Evolutionary conservation across 1,140 invertebrate genomes (phyloP).

Genomic region (Drosophila nigromelanica): DNA sequence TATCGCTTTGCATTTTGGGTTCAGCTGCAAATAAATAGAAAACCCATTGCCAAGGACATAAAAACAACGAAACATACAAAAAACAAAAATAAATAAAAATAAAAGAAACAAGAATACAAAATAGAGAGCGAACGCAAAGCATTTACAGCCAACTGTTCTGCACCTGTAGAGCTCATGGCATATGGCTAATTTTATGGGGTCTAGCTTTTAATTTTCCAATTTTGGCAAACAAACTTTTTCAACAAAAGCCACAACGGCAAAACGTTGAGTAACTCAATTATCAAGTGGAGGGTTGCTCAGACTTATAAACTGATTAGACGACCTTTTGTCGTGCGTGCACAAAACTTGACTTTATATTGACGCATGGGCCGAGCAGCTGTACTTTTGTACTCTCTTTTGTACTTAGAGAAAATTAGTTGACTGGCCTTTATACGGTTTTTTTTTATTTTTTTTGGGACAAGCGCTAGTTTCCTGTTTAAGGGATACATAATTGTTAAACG

Average conservation of each 20-base stretch:
- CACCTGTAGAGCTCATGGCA: slow-evolving; percentile 49
- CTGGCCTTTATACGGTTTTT: neutral
- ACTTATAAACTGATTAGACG: slow-evolving; percentile 68
- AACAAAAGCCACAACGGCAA: slow-evolving; percentile 41
- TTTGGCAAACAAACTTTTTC: slow-evolving; percentile 51
- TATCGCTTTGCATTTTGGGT: slow-evolving; percentile 57
- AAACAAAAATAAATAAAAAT: neutral
- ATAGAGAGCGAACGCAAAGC: neutral
- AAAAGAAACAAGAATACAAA: neutral
- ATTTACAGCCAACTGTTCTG: slow-evolving; percentile 28
- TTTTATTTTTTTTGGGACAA: slow-evolving; percentile 39
- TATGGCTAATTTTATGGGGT: slow-evolving; percentile 69
- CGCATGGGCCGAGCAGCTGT: slow-evolving; percentile 44
- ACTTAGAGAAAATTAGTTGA: slow-evolving; percentile 25
- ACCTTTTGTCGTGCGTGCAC: slow-evolving; percentile 35
- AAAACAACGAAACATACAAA: slow-evolving; percentile 36
- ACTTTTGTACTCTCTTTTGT: slow-evolving; percentile 13
- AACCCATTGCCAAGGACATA: slow-evolving; percentile 60
- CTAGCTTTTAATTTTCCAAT: slow-evolving; percentile 63
- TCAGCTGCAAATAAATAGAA: slow-evolving; percentile 72
- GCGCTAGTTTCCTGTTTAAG: slow-evolving; percentile 15
- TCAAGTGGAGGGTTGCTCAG: slow-evolving; percentile 36
- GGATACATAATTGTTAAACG: slow-evolving; percentile 3
- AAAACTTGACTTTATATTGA: slow-evolving; percentile 63
- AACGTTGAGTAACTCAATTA: slow-evolving; percentile 65